A percentile compares a stretch with the other conserved stretches of the same genome.
Evolutionary conservation across 2,797 vertebrate species (phyloP).

Genomic region (Alcedo quadribrachys): DNA sequence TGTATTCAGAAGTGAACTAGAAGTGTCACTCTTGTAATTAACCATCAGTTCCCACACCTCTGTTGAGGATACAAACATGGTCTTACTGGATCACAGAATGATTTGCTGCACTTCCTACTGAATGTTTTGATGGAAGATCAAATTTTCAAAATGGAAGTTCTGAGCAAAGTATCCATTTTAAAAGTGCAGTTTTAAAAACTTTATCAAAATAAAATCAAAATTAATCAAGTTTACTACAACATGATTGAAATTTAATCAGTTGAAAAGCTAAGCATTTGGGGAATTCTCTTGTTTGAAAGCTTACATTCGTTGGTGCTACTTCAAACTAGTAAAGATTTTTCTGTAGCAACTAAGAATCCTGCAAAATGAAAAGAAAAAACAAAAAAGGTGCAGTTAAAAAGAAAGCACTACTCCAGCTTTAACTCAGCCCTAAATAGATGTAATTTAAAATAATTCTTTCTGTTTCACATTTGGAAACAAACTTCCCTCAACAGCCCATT

Average conservation of each 20-base stretch:
- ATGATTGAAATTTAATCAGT: not conserved
- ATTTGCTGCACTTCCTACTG: not conserved
- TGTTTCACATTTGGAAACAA: not conserved
- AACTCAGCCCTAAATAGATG: not conserved
- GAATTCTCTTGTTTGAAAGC: not conserved
- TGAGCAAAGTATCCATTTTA: not conserved
- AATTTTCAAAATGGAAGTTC: not conserved
- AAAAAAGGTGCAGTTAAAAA: not conserved
- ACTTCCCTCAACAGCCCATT: not conserved
- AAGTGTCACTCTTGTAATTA: not conserved
- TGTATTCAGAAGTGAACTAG: not conserved
- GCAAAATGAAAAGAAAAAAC: not conserved
- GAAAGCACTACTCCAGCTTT: not conserved
- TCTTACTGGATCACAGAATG: not conserved
- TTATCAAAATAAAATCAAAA: not conserved
- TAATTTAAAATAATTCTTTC: not conserved
- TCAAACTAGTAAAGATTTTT: not conserved
- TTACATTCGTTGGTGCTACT: not conserved
- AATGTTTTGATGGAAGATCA: not conserved
- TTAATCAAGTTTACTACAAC: not conserved
- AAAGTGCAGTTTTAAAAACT: not conserved
- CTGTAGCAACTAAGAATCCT: not conserved
- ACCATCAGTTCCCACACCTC: not conserved
- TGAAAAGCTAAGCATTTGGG: not conserved
- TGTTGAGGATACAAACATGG: not conserved